Conservation (phyloP, 2,888 invertebrate genomes). For the Cylindroiulus punctatus region DNA sequence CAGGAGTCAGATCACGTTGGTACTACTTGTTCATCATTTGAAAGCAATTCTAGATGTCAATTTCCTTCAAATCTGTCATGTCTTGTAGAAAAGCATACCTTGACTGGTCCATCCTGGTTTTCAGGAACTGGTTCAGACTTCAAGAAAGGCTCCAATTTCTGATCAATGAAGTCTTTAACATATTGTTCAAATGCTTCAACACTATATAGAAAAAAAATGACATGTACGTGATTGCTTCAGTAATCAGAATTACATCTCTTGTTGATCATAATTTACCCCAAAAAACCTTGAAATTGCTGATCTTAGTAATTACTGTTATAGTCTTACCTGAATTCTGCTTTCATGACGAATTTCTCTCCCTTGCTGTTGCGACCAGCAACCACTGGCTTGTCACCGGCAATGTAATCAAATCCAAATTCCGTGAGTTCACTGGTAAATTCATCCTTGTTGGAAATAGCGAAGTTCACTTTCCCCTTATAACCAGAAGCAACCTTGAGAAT, state of each 20-base stretch:
- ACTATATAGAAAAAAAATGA: slow-evolving; percentile 67
- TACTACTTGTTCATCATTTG: slow-evolving; percentile 1
- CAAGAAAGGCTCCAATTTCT: slow-evolving; percentile 86
- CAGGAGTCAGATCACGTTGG: no score
- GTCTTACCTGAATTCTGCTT: slow-evolving; percentile 85
- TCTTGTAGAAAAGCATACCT: slow-evolving; percentile 62
- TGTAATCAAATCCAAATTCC: slow-evolving; percentile 90
- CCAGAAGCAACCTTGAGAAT: slow-evolving; percentile 88
- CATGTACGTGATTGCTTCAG: slow-evolving; percentile 24
- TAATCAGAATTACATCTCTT: slow-evolving; percentile 17
- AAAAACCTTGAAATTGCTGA: background rate
- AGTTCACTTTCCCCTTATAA: slow-evolving; percentile 75
- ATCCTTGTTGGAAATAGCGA: slow-evolving; percentile 91
- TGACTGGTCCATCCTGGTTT: slow-evolving; percentile 82
- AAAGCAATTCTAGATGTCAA: background rate
- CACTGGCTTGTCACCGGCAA: slow-evolving; percentile 87
- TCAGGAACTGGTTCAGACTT: slow-evolving; percentile 96
- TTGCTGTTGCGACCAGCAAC: slow-evolving; percentile 84
- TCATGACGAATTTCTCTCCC: slow-evolving; percentile 89
- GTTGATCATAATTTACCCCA: background rate
- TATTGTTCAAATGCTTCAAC: slow-evolving; percentile 86
- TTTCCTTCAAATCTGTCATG: background rate
- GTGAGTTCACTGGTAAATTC: slow-evolving; percentile 94
- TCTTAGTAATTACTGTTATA: background rate
- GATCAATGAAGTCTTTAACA: slow-evolving; percentile 82